These are phyloP conservation scores for Ardeotis arabs DNA, from an alignment of 2,113 vertebrate species.

Conservation along the genomic window DNA sequence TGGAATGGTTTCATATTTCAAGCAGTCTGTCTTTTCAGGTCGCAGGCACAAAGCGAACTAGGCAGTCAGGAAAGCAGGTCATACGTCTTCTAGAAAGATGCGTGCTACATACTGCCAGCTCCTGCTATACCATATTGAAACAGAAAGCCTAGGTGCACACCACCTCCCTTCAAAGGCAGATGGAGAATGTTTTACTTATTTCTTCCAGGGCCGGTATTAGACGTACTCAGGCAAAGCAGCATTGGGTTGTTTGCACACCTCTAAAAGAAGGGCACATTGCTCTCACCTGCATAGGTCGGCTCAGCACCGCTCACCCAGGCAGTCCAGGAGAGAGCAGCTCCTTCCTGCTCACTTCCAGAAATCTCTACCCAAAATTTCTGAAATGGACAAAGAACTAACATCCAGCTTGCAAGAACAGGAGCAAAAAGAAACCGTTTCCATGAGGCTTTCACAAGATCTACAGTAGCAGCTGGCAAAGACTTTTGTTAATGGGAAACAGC, in stretches of 20 bases:
- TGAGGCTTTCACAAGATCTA: background rate
- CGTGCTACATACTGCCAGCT: background rate
- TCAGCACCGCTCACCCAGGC: background rate
- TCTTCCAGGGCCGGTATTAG: background rate
- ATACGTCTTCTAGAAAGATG: background rate
- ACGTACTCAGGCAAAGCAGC: background rate
- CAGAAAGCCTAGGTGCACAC: background rate
- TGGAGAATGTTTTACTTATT: background rate
- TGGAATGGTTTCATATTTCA: background rate
- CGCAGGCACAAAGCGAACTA: background rate
- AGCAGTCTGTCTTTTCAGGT: background rate
- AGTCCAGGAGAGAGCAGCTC: background rate
- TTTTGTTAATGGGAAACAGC: background rate
- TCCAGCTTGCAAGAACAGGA: background rate
- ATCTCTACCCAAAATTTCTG: background rate
- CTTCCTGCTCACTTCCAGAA: background rate
- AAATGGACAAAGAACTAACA: background rate
- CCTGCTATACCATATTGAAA: rapidly evolving
- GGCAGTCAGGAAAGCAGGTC: background rate
- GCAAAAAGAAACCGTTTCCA: background rate
- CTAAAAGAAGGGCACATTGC: background rate
- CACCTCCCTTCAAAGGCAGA: background rate
- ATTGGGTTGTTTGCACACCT: background rate
- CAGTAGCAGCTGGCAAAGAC: background rate
- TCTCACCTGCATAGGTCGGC: background rate